phyloP scores from a whole-genome alignment of 2,113 vertebrate genomes.

The Ptilonorhynchus violaceus region DNA sequence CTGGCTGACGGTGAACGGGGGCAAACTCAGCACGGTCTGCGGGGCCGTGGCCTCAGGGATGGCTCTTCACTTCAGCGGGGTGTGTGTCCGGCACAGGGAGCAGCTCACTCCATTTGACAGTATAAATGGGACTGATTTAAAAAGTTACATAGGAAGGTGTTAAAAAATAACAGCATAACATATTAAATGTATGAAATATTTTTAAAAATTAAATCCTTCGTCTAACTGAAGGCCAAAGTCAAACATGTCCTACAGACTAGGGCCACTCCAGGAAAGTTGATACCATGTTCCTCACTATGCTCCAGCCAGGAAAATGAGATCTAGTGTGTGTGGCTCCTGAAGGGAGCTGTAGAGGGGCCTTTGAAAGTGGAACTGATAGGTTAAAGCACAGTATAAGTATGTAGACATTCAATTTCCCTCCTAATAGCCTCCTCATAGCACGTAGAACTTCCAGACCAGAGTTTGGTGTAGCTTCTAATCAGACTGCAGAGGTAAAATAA shows the following conservation, averaged over 20 bases:
- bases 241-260: background rate
- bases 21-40: conserved; percentile 91
- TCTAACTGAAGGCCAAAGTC: background rate
- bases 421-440: background rate
- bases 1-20: conserved; percentile 92
- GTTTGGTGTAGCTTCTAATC: background rate
- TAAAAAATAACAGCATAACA: background rate
- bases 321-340: background rate
- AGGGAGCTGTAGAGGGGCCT: background rate
- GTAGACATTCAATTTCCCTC: background rate
- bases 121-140: background rate
- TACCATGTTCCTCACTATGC: background rate
- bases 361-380: background rate
- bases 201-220: background rate
- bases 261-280: background rate
- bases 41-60: conserved; percentile 94
- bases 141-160: background rate
- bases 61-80: conserved; percentile 96
- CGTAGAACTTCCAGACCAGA: fast-evolving
- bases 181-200: background rate
- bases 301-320: background rate
- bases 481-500: background rate
- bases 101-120: background rate
- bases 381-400: background rate
- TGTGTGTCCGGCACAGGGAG: conserved; percentile 39